Conservation (phyloP, 92 coral and sea anemone genomes). For the Nematostella vectensis region DNA sequence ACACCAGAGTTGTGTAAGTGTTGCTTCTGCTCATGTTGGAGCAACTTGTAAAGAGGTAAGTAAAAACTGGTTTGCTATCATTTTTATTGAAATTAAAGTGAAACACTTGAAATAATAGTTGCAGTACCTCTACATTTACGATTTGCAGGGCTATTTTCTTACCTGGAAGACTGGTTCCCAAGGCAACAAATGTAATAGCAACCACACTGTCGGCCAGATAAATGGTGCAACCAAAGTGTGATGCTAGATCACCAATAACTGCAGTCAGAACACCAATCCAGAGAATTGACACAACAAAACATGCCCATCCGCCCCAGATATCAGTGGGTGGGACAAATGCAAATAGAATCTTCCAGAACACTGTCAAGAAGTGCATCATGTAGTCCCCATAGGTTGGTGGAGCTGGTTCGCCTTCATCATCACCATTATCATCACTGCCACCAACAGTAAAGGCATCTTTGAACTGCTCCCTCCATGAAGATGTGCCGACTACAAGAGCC, state of each 20-base stretch:
- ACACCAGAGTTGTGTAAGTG: too few relatives aligned
- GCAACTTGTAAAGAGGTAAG: too few relatives aligned
- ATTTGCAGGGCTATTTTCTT: neutral
- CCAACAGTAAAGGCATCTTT: slow-evolving; percentile 91
- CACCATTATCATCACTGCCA: slow-evolving; percentile 75
- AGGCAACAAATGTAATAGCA: slow-evolving; percentile 97
- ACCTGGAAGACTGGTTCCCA: slow-evolving; percentile 99
- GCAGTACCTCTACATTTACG: too few relatives aligned
- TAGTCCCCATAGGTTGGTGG: slow-evolving; percentile 91
- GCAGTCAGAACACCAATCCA: slow-evolving; percentile 91
- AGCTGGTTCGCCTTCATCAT: slow-evolving; percentile 62
- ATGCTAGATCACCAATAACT: slow-evolving; percentile 88
- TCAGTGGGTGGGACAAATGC: slow-evolving; percentile 95
- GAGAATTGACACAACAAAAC: slow-evolving; percentile 71
- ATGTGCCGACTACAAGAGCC: slow-evolving; percentile 91
- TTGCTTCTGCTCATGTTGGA: too few relatives aligned
- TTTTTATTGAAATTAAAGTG: too few relatives aligned
- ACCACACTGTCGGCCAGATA: slow-evolving; percentile 92
- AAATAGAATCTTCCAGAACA: slow-evolving; percentile 93
- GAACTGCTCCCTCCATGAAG: slow-evolving; percentile 97
- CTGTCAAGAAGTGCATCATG: slow-evolving; percentile 98
- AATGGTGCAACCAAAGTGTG: slow-evolving; percentile 96
- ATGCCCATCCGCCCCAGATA: slow-evolving; percentile 98
- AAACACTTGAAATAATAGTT: too few relatives aligned
- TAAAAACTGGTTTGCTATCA: too few relatives aligned